phyloP scores from a whole-genome alignment of 1,140 invertebrate species.

The Neoseiulus cucumeris region DNA sequence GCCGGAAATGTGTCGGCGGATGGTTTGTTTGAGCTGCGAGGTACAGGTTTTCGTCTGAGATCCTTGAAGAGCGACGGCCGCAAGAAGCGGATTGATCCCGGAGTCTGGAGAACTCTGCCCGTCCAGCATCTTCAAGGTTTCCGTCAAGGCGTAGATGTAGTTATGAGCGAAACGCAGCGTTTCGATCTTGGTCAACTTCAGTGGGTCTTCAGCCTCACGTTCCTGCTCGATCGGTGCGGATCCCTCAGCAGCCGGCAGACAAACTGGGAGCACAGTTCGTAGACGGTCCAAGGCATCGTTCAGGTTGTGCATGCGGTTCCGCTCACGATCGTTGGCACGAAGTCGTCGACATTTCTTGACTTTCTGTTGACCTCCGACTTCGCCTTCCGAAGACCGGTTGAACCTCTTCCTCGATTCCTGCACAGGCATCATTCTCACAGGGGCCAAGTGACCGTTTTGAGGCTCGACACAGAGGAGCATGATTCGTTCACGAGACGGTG shows the following conservation, averaged over 20 bases:
- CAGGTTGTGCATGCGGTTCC: constrained; percentile 36
- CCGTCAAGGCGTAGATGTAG: constrained; percentile 31
- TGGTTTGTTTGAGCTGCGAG: neutral
- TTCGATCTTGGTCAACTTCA: constrained; percentile 38
- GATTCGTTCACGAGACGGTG: too few species aligned
- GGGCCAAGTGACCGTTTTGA: too few species aligned
- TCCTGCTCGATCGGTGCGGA: neutral
- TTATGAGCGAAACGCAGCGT: constrained; percentile 35
- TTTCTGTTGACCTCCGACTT: neutral
- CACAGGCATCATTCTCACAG: too few species aligned
- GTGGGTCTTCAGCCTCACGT: neutral
- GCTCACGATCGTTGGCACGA: constrained; percentile 36
- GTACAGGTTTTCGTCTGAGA: neutral
- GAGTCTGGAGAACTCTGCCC: neutral
- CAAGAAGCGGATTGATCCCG: neutral
- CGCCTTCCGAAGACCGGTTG: too few species aligned
- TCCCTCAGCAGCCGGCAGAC: neutral
- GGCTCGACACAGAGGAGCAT: too few species aligned
- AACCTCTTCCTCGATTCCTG: too few species aligned
- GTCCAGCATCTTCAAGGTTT: constrained; percentile 25
- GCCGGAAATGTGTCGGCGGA: neutral
- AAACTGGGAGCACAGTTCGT: constrained; percentile 22
- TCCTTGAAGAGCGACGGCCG: neutral
- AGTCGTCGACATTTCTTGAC: constrained; percentile 28
- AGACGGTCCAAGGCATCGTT: constrained; percentile 34